Evolutionary conservation across 2,888 invertebrate species (phyloP).

Genomic region (Dusona sp.): DNA sequence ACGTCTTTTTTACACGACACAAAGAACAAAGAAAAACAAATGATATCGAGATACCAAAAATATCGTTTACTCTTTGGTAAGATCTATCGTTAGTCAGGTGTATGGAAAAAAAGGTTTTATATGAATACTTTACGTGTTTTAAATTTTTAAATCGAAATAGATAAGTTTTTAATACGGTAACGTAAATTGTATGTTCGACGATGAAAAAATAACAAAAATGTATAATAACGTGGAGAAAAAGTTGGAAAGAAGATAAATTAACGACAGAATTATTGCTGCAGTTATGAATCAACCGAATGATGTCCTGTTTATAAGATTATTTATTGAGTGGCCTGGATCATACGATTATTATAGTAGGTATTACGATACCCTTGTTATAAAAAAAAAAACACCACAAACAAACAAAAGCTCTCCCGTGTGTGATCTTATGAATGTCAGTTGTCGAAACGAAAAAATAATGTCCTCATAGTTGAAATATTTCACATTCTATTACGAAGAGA

Average conservation of each 20-base stretch:
- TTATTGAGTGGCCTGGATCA: slow-evolving; percentile 68
- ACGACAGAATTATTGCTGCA: slow-evolving; percentile 53
- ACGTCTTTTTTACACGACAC: slow-evolving; percentile 66
- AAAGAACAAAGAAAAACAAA: slow-evolving; percentile 40
- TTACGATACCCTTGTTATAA: slow-evolving; percentile 60
- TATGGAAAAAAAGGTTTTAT: slow-evolving; percentile 66
- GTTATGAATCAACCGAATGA: slow-evolving; percentile 54
- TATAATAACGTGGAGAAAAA: slow-evolving; percentile 50
- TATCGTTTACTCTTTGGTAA: slow-evolving; percentile 68
- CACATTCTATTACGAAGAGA: slow-evolving; percentile 64
- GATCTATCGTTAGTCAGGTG: slow-evolving; percentile 66
- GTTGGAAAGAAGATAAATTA: slow-evolving; percentile 20
- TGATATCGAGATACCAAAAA: slow-evolving; percentile 69
- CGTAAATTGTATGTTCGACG: slow-evolving; percentile 65
- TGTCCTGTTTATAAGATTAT: slow-evolving; percentile 67
- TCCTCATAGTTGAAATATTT: slow-evolving; percentile 63
- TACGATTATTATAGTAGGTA: slow-evolving; percentile 64
- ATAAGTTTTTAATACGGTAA: slow-evolving; percentile 69
- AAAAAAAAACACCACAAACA: slow-evolving; percentile 4
- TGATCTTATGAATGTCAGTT: slow-evolving; percentile 58
- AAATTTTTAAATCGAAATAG: slow-evolving; percentile 68
- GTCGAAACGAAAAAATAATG: slow-evolving; percentile 53
- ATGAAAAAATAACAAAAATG: slow-evolving; percentile 30
- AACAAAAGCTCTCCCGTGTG: slow-evolving; percentile 50
- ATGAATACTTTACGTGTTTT: slow-evolving; percentile 70